Base-by-base conservation (phyloP, 2,113 vertebrate species). In the Neoarius graeffei region DNA sequence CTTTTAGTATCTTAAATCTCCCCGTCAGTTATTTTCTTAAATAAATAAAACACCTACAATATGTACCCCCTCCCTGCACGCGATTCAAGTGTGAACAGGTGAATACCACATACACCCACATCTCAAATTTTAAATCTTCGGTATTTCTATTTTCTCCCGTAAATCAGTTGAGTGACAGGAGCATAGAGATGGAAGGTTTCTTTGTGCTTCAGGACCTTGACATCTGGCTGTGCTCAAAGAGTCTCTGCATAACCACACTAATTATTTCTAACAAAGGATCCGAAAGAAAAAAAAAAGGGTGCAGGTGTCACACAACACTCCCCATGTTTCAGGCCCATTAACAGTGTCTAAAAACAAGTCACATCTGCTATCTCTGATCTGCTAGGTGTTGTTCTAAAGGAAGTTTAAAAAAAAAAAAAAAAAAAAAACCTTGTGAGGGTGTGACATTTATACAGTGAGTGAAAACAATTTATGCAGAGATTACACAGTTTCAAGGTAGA, bases 1-100 rank as follows among this genome's bases (percentile, higher is more conserved):
- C 83, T 86, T 85, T 83, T 71, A 84, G 85, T 90, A 91, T 88
- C 90, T 66, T 85, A 91, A 82, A 82, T 83, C 73, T 88, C 59
- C 85, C 83, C 48, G 84, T 77, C 80, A 35, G 48, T 74, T 74
- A 90, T 59, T 87, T 90, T 85, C 13, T 81, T 10, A 90, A 92
- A 42, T 42, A 42, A 42, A 42, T 42, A 92, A 23, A 86, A 59
- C 60, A 76, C 73, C 20, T 59, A 52, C 69, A 81, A 64, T 48
- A 60, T 66, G 20, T 25, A 42, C 7, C n/a, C n/a, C 17, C 76
- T 57, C 56, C 35, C 3, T 57, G 48, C 19, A 59, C 48, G 67
- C 71, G 73, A 83, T 35, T 19, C 1, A 30, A 67, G 35, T 56
- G 52, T 54, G 64, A 83, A 62, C 80, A 79, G 84, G 54, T 71